Conservation (phyloP, 30 jellyfish, hydroid and myxozoan species). For the Catostylus mosaicus region DNA sequence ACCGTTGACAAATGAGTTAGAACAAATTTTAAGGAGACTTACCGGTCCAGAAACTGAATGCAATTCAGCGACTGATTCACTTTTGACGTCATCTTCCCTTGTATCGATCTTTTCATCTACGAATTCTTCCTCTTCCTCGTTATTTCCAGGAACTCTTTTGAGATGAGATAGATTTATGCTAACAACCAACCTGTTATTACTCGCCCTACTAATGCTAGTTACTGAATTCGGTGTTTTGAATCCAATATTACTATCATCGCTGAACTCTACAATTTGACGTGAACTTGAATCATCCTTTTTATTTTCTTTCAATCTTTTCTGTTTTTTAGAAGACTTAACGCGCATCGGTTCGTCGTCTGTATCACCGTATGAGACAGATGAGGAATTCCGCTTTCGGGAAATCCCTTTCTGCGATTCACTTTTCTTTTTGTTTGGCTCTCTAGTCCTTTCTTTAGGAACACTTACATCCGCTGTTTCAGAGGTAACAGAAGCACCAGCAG, state of each 20-base stretch:
- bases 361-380: slow-evolving; percentile 26
- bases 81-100: slow-evolving; percentile 8
- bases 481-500: neutral
- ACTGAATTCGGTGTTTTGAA: slow-evolving; percentile 23
- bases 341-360: slow-evolving; percentile 7
- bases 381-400: slow-evolving; percentile 30
- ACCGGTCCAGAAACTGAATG: slow-evolving; percentile 22
- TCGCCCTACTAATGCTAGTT: neutral
- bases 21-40: slow-evolving; percentile 7
- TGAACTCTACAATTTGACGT: neutral
- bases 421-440: slow-evolving; percentile 7
- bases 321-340: neutral
- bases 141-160: slow-evolving; percentile 26
- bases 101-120: neutral
- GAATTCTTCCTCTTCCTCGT: slow-evolving; percentile 4
- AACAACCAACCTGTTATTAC: slow-evolving; percentile 11
- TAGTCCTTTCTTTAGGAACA: slow-evolving; percentile 9
- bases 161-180: slow-evolving; percentile 29
- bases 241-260: slow-evolving; percentile 25
- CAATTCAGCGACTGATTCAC: slow-evolving; percentile 1
- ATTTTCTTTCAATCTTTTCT: neutral
- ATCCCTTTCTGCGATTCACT: neutral
- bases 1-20: too few relatives aligned
- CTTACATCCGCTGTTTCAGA: slow-evolving; percentile 3
- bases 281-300: neutral